Percentiles rank a stretch among this genome's conserved stretches.
phyloP scores from a whole-genome alignment of 2,888 invertebrate species.

The Hirtodrosophila alboralis region DNA sequence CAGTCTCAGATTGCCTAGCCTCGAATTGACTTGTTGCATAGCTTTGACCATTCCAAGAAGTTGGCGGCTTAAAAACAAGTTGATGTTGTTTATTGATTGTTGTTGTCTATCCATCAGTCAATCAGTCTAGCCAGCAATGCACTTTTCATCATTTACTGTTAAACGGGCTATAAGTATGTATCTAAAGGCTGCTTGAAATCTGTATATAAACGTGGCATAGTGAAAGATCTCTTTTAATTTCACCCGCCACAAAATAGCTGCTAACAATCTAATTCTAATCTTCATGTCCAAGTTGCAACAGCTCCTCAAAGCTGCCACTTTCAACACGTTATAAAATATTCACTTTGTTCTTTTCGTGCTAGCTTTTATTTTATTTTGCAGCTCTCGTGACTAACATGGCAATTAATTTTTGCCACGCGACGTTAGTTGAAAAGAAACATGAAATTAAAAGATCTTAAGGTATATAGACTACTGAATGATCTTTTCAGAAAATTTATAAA shows the following conservation, averaged over 20 bases:
- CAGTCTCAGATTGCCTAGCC: constrained; percentile 31
- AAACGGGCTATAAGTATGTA: constrained; percentile 13
- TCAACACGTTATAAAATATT: constrained; percentile 51
- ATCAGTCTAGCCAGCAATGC: constrained; percentile 22
- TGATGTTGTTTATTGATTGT: constrained; percentile 31
- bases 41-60: constrained; percentile 67
- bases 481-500: constrained; percentile 2
- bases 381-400: constrained; percentile 52
- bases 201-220: not conserved
- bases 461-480: constrained; percentile 28
- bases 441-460: constrained; percentile 14
- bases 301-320: constrained; percentile 25
- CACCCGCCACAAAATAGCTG: too few relatives aligned
- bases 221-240: too few relatives aligned
- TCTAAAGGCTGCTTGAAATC: too few relatives aligned
- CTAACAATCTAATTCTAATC: constrained; percentile 17
- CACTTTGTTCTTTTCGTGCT: constrained; percentile 57
- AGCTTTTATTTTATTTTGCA: constrained; percentile 30
- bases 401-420: constrained; percentile 75
- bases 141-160: constrained; percentile 68
- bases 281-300: constrained; percentile 31
- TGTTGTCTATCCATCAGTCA: not conserved
- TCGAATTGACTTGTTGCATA: constrained; percentile 49
- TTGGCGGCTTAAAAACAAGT: constrained; percentile 55
- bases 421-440: constrained; percentile 44